Evolutionary conservation across 2,113 vertebrate species (phyloP), one percentile per base, ranked within the genome.

Genomic region (Nettapus auritus): DNA sequence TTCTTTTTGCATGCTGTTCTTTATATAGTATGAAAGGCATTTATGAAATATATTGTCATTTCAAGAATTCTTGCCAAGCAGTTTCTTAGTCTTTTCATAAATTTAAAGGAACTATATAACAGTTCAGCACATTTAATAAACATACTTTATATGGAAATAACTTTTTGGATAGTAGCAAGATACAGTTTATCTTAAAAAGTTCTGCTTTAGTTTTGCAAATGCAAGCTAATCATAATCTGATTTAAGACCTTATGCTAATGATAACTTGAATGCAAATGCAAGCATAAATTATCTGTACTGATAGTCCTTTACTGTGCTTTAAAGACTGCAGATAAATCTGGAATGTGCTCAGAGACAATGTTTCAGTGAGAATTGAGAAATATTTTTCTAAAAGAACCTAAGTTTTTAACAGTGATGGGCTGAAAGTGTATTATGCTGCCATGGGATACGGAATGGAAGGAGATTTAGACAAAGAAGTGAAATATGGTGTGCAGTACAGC

Each of bases 101-200:
- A 98, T 98, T 97, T 97, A 94, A 95, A 96, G 83, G 74, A 90
- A 87, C 78, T 82, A 76, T 96, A 81, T 96, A 97, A 96, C 91
- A 97, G 80, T 95, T 95, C 88, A 96, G 79, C 95, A 97, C 92
- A 90, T 97, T 97, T 94, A 97, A 96, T 97, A 98, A 98, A 98
- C 97, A 98, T 86, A 96, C 97, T 98, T 98, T 97, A 98, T 97
- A 97, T 95, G 97, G 97, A 98, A 97, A 97, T 96, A 97, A 97
- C 92, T 97, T 97, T 95, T 94, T 96, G 95, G 97, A 97, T 95
- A 97, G 96, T 96, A 92, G 84, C 84, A 88, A 95, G 93, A 94
- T 94, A 88, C 67, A 95, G 94, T 98, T 98, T 97, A 97, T 97
- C 90, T 96, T 96, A 97, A 92, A 94, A 97, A 94, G 93, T 94